phyloP scores from a whole-genome alignment of 1,140 invertebrate genomes.

The Chlorops oryzae region DNA sequence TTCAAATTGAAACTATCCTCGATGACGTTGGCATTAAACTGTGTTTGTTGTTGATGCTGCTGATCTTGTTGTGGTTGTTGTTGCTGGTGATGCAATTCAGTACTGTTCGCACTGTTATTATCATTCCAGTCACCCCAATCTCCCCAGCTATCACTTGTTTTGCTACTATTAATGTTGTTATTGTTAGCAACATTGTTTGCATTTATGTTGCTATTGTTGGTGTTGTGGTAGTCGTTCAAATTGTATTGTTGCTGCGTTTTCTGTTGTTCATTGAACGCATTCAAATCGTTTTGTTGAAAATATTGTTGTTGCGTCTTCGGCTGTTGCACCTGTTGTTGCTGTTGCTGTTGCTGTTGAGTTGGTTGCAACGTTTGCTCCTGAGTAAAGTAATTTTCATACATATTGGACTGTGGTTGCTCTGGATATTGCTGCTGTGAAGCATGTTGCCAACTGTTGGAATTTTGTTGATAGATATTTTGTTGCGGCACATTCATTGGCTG shows the following conservation, averaged over 20 bases:
- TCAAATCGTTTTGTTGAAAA: background rate
- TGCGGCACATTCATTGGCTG: too few relatives aligned
- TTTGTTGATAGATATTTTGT: too few relatives aligned
- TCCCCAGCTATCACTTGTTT: conserved; percentile 39
- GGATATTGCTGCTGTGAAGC: conserved; percentile 1
- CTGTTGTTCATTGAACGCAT: conserved; percentile 2
- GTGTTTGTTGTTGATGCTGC: conserved; percentile 14
- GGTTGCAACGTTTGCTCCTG: conserved; percentile 3
- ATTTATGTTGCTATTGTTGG: conserved; percentile 13
- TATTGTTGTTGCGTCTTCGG: background rate
- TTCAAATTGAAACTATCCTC: conserved; percentile 49
- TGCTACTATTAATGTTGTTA: background rate
- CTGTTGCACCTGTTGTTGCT: background rate
- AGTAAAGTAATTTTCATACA: conserved; percentile 7
- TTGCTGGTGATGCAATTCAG: background rate
- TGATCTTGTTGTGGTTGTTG: conserved; percentile 1
- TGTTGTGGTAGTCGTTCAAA: conserved; percentile 12
- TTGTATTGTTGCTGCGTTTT: conserved; percentile 2
- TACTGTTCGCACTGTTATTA: conserved; percentile 11
- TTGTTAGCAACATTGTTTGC: conserved; percentile 24
- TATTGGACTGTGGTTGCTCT: background rate
- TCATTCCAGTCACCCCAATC: conserved; percentile 48
- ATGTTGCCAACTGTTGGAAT: background rate
- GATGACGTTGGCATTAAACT: conserved; percentile 16
- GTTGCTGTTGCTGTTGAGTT: conserved; percentile 2